These are phyloP conservation scores for Helogale parvula DNA, from an alignment of 2,113 vertebrate genomes.

Conservation along the genomic window DNA sequence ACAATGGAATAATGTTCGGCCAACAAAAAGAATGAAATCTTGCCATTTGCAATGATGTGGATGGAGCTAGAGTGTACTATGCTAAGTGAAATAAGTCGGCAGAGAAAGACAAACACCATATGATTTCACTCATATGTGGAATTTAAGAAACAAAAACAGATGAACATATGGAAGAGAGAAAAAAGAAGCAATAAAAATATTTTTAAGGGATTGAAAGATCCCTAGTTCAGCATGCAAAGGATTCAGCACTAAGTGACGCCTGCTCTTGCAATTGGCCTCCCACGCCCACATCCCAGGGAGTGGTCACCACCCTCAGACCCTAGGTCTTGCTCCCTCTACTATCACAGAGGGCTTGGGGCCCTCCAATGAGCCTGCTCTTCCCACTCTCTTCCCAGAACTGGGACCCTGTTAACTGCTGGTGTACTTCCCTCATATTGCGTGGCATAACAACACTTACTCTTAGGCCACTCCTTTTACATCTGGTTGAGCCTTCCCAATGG, in stretches of 20 bases:
- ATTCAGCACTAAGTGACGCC: neutral
- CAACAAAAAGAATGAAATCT: too few relatives aligned
- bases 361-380: neutral
- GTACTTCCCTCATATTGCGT: neutral
- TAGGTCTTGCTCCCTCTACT: neutral
- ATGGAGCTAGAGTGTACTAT: too few relatives aligned
- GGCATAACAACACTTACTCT: neutral
- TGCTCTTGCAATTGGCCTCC: neutral
- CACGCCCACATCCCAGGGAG: neutral
- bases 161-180: too few relatives aligned
- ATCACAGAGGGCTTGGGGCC: neutral
- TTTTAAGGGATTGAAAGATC: neutral
- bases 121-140: too few relatives aligned
- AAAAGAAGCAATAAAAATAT: neutral
- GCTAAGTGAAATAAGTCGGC: too few relatives aligned
- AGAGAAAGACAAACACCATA: too few relatives aligned
- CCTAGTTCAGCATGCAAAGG: neutral
- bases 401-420: neutral
- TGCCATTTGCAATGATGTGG: too few relatives aligned
- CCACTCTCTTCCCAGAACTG: neutral
- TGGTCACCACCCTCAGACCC: neutral
- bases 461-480: neutral
- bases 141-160: too few relatives aligned
- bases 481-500: neutral
- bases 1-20: too few relatives aligned